Evolutionary conservation across 2,888 invertebrate genomes (phyloP).

Genomic region (Drosophila tanythrix): DNA sequence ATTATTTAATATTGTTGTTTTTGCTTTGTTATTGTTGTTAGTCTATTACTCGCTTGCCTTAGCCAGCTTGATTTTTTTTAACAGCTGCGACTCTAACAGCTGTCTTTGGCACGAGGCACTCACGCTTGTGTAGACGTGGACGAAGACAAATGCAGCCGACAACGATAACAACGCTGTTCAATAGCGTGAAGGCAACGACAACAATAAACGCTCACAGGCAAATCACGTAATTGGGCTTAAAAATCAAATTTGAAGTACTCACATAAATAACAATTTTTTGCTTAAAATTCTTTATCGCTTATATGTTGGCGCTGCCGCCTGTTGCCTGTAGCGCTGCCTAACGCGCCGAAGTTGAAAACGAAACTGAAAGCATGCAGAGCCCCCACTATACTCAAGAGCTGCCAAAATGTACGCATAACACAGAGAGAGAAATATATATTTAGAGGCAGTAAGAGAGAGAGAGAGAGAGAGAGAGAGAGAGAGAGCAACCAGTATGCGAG

Average conservation of each 20-base stretch:
- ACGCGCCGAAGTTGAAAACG: constrained; percentile 76
- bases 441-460: constrained; percentile 13
- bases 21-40: constrained; percentile 14
- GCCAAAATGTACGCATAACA: constrained; percentile 46
- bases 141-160: constrained; percentile 1
- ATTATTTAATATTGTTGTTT: constrained; percentile 18
- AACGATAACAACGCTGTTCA: constrained; percentile 26
- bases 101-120: constrained; percentile 47
- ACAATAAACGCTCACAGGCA: constrained; percentile 30
- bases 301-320: constrained; percentile 18
- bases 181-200: constrained; percentile 38
- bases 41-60: constrained; percentile 4
- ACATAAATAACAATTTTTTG: constrained; percentile 29
- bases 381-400: constrained; percentile 52
- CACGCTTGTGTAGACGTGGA: constrained; percentile 19
- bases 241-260: constrained; percentile 41
- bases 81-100: constrained; percentile 51
- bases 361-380: constrained; percentile 77
- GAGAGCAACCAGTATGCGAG: constrained; percentile 8
- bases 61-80: constrained; percentile 24
- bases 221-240: constrained; percentile 71
- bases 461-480: constrained; percentile 4
- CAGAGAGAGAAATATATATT: constrained; percentile 4
- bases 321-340: constrained; percentile 45
- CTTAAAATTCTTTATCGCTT: constrained; percentile 17